A percentile compares a stretch with the other conserved stretches of the same genome.
Evolutionary conservation across 2,888 invertebrate species (phyloP).

Genomic region (Andrena fulva): DNA sequence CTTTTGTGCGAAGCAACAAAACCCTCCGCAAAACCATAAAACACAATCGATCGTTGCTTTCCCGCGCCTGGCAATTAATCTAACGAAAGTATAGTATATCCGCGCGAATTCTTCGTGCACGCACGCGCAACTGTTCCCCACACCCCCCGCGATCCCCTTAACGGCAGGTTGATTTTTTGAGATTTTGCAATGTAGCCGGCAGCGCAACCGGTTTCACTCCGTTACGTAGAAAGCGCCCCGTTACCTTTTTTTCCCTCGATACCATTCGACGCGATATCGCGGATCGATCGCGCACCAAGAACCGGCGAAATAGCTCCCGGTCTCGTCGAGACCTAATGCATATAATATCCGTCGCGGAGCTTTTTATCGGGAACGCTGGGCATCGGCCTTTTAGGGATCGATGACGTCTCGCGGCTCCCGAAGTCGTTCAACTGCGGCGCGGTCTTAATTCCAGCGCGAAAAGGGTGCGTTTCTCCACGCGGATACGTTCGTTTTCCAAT

Average conservation of each 20-base stretch:
- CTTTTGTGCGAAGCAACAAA: too few species aligned
- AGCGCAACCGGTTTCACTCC: constrained; percentile 64
- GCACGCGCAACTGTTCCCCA: not conserved
- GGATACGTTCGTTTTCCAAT: not conserved
- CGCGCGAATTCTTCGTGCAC: constrained; percentile 24
- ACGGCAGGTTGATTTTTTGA: constrained; percentile 59
- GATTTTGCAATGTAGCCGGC: constrained; percentile 65
- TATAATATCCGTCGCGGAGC: constrained; percentile 40
- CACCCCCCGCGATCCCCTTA: constrained; percentile 1
- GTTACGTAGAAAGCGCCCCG: constrained; percentile 62
- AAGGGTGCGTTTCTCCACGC: not conserved
- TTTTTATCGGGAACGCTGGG: constrained; percentile 27
- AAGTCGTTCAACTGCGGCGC: constrained; percentile 43
- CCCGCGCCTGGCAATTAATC: not conserved
- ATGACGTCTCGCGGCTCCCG: constrained; percentile 44
- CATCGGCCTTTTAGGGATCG: constrained; percentile 64
- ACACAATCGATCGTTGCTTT: not conserved
- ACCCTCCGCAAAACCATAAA: too few species aligned
- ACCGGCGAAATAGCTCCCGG: constrained; percentile 42
- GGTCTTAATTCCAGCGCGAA: not conserved
- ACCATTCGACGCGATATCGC: constrained; percentile 43
- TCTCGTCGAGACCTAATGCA: constrained; percentile 38
- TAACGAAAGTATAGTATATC: not conserved
- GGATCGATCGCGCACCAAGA: constrained; percentile 51
- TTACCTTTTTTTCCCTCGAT: constrained; percentile 42